Conservation (phyloP, 2,888 invertebrate genomes). For the Tinea semifulvella region DNA sequence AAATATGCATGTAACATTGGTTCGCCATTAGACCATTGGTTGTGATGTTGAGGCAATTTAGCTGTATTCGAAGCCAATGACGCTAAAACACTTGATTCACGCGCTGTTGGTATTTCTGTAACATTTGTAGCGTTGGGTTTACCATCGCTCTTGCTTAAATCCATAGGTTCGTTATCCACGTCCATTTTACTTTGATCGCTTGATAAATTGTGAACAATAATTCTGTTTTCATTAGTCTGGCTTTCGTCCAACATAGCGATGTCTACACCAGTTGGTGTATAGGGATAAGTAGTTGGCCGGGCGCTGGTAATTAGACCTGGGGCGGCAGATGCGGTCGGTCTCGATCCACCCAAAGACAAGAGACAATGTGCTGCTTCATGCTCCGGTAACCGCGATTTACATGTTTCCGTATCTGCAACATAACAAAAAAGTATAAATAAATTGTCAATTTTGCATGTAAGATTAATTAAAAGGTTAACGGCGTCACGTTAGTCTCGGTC, state of each 20-base stretch:
- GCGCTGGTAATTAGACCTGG: conserved; percentile 68
- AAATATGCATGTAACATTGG: conserved; percentile 77
- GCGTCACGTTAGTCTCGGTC: too few relatives aligned
- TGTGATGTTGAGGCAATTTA: conserved; percentile 64
- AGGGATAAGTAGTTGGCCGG: conserved; percentile 75
- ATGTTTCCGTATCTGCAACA: conserved; percentile 69
- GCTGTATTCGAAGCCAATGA: conserved; percentile 71
- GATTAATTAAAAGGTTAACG: too few relatives aligned
- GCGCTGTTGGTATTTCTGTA: conserved; percentile 68
- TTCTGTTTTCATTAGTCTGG: conserved; percentile 1
- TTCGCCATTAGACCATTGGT: conserved; percentile 68
- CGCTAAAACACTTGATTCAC: conserved; percentile 69
- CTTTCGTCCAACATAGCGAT: conserved; percentile 30
- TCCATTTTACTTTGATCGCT: conserved; percentile 24
- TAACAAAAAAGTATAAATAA: not conserved
- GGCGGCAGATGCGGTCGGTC: conserved; percentile 56
- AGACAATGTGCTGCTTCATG: conserved; percentile 88
- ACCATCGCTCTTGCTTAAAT: conserved; percentile 52
- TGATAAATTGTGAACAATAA: not conserved
- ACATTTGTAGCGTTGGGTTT: conserved; percentile 32
- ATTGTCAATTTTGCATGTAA: too few relatives aligned
- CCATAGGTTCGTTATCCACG: conserved; percentile 64
- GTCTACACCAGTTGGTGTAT: conserved; percentile 52
- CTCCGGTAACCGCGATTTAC: conserved; percentile 77
- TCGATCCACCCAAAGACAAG: conserved; percentile 74